Base-by-base conservation (phyloP, 2,888 invertebrate genomes). In the Lithodes maja region DNA sequence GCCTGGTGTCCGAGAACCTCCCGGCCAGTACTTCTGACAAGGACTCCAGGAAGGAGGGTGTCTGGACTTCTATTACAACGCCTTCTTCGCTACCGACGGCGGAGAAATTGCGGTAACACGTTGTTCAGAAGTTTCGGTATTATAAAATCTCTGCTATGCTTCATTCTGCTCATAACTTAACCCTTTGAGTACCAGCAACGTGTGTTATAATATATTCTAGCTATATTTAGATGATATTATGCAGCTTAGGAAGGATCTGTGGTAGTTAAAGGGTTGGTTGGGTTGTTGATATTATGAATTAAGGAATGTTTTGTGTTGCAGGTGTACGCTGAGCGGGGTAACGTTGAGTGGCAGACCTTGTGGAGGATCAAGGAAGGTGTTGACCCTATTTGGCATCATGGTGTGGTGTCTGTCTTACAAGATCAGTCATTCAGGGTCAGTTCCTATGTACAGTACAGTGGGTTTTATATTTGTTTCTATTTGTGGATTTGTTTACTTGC, bases 11-110 rank as follows among this genome's bases (percentile, higher is more conserved):
- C 2, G 52, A 69, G 69, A 49, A 75, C 55, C 71, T 69, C 17
- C 78, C 85, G 12, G 7, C 53, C n/a, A 83, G 2, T 50, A 12
- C 3, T 33, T 33, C 33, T 33, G 33, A 33, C 33, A 33, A 33
- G 33, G 33, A 7, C 2, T 7, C 2, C 0, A 2, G 1, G 0
- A 15, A n/a, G 85, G 81, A 15, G 50, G 49, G 53, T 88, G 90
- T 71, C 3, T 88, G 52, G 50, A 7, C n/a, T 90, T 90, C 33
- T 82, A 74, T 74, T 90, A 86, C 79, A 85, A 85, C 33, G 74
- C 79, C 52, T 74, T 82, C 50, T 90, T 90, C 54, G 33, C 33
- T 33, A 33, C 33, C 33, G 33, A 33, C 33, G 33, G 33, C 33
- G 33, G 33, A 33, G 33, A 33, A 33, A 33, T 33, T 33, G 33